Evolutionary conservation across 2,797 vertebrate species (phyloP).

Genomic region (Myripristis murdjan): DNA sequence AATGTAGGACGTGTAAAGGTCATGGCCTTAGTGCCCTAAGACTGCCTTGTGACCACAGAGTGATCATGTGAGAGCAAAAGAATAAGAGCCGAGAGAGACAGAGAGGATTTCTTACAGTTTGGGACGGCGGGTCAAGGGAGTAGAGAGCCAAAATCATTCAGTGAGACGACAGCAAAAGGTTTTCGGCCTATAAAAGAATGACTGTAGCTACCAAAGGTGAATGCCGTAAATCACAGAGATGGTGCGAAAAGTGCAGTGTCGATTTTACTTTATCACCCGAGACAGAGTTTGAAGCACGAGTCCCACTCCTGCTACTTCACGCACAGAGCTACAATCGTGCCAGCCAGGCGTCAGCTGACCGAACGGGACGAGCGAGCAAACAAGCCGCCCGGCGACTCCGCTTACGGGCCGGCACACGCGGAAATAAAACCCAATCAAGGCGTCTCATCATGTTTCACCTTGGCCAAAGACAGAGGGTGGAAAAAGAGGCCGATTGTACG

Average conservation of each 20-base stretch:
- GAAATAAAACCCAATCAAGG: conserved; percentile 11
- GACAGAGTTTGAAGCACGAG: conserved; percentile 20
- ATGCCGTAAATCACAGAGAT: conserved; percentile 50
- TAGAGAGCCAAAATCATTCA: conserved; percentile 28
- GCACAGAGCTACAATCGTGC: too few relatives aligned
- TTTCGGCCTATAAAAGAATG: conserved; percentile 42
- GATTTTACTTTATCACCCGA: conserved; percentile 38
- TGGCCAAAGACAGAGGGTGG: conserved; percentile 41
- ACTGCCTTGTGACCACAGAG: too few relatives aligned
- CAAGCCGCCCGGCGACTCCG: too few relatives aligned
- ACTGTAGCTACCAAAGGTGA: conserved; percentile 57
- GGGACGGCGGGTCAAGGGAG: conserved; percentile 15
- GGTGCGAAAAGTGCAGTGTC: conserved; percentile 29
- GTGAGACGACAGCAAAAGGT: conserved; percentile 32
- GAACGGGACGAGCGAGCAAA: too few relatives aligned
- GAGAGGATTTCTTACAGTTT: too few relatives aligned
- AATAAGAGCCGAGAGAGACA: conserved; percentile 4
- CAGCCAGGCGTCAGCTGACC: too few relatives aligned
- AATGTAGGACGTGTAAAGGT: too few relatives aligned
- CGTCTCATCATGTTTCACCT: conserved; percentile 45
- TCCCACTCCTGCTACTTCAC: background rate
- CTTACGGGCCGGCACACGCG: background rate
- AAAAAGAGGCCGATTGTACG: background rate
- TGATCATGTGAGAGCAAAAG: too few relatives aligned
- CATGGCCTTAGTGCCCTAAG: too few relatives aligned